Evolutionary conservation across 2,888 invertebrate genomes (phyloP), one percentile per base, ranked within the genome.

Genomic region (Maniola hyperantus): DNA sequence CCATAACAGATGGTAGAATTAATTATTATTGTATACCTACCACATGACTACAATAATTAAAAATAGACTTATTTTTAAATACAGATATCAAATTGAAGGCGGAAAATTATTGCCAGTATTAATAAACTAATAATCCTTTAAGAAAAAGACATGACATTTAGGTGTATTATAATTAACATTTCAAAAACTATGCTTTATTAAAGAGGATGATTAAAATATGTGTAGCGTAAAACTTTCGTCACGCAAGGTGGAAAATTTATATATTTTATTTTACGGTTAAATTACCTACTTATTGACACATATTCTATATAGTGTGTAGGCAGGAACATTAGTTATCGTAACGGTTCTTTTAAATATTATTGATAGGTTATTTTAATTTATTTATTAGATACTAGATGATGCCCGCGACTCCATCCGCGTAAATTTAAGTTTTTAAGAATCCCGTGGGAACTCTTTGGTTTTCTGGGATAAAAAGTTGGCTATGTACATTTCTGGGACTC

Each of bases 131-230:
- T 57, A 57, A 57, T 57, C 57, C 57, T 39, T 42, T 57, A 39
- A 20, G 39, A 42, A 57, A 57, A 39, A 42, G 57, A 57, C 57
- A 26, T 59, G 67, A 62, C 65, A 62, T 65, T 67, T 54, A 50
- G 8, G 18, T 42, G 64, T 39, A 53, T 62, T 58, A 55, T 65
- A 69, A 69, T 54, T 54, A 64, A 62, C 62, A 59, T 62, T 67
- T 65, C 55, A 57, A 64, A 36, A 48, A 36, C 34, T 48, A 57
- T 59, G 15, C 44, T 46, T 59, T 13, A 33, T 26, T 59, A 59
- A 15, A 57, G 57, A 39, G 42, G 20, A 36, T 42, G 57, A 57
- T 48, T 34, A 54, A 53, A 63, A 53, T 55, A 55, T 55, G 34
- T 55, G 13, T 8, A 34, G 48, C 18, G 13, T n/a, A 26, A 15